Conservation (phyloP, 2,888 invertebrate species). For the Hirudinaria manillensis region DNA sequence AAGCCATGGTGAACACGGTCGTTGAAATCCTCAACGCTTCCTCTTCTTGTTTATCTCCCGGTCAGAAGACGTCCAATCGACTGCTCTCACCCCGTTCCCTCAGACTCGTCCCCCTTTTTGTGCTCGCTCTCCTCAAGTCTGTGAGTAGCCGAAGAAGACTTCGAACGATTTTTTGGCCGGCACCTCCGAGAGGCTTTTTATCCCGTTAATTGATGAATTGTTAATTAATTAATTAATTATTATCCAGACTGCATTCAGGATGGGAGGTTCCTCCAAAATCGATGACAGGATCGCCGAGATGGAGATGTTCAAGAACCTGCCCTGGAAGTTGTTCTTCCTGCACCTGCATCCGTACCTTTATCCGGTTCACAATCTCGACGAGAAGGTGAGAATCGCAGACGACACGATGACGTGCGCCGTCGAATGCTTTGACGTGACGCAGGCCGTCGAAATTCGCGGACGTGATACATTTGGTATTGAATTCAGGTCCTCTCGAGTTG, state of each 20-base stretch:
- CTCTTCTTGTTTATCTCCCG: constrained; percentile 59
- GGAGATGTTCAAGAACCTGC: constrained; percentile 84
- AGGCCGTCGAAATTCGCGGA: no score
- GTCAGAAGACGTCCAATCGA: constrained; percentile 57
- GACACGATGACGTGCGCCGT: no score
- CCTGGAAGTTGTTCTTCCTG: constrained; percentile 73
- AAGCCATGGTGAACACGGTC: constrained; percentile 90
- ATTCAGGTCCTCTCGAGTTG: no score
- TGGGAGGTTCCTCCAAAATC: constrained; percentile 76
- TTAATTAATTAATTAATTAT: not conserved
- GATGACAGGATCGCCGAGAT: constrained; percentile 89
- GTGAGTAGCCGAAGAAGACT: constrained; percentile 56
- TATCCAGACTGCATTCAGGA: constrained; percentile 64
- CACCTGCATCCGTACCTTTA: constrained; percentile 86
- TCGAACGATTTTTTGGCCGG: not conserved
- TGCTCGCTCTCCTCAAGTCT: constrained; percentile 80
- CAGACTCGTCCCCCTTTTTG: constrained; percentile 77
- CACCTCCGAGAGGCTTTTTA: not conserved
- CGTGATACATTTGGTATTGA: no score
- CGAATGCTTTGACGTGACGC: no score
- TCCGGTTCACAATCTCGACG: constrained; percentile 71
- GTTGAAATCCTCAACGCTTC: constrained; percentile 79
- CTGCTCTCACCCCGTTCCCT: constrained; percentile 73
- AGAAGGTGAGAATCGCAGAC: constrained; percentile 50
- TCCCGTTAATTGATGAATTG: no score